Conservation (phyloP, 1,140 invertebrate genomes). For the Ceratina australensis region DNA sequence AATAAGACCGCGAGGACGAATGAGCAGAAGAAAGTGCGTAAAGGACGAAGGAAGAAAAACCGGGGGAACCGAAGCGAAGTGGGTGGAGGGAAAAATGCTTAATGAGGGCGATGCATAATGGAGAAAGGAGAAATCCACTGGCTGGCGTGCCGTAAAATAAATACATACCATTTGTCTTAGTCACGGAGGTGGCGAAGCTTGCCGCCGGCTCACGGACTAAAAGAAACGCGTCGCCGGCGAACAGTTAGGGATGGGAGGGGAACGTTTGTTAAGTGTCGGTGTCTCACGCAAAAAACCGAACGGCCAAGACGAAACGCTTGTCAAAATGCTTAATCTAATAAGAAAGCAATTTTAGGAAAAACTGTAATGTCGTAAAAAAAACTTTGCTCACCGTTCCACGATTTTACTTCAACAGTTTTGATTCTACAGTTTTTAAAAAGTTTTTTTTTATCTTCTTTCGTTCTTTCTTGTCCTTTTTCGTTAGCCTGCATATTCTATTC, state of each 20-base stretch:
- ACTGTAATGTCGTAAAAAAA: too few species aligned
- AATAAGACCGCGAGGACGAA: conserved; percentile 16
- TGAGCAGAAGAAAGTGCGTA: not conserved
- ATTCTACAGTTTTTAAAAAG: too few species aligned
- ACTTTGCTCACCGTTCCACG: too few species aligned
- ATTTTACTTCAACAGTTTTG: too few species aligned
- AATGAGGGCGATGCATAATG: conserved; percentile 66
- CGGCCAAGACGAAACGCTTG: conserved; percentile 8
- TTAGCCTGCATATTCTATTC: too few species aligned
- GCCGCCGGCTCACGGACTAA: conserved; percentile 20
- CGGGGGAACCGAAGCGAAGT: conserved; percentile 21
- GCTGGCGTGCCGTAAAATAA: conserved; percentile 61
- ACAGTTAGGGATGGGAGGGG: conserved; percentile 17
- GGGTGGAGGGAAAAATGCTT: conserved; percentile 48
- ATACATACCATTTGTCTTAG: conserved; percentile 67
- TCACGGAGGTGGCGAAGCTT: conserved; percentile 39
- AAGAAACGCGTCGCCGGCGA: conserved; percentile 32
- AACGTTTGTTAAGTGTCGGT: conserved; percentile 15
- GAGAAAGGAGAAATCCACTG: conserved; percentile 67
- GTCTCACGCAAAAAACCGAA: conserved; percentile 26
- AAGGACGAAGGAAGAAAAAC: not conserved
- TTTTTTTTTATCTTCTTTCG: too few species aligned
- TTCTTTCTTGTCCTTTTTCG: too few species aligned
- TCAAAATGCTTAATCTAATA: too few species aligned
- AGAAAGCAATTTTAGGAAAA: too few species aligned